Evolutionary conservation across 2,888 invertebrate genomes (phyloP), one percentile per base, ranked within the genome.

Genomic region (Thalpophila matura): DNA sequence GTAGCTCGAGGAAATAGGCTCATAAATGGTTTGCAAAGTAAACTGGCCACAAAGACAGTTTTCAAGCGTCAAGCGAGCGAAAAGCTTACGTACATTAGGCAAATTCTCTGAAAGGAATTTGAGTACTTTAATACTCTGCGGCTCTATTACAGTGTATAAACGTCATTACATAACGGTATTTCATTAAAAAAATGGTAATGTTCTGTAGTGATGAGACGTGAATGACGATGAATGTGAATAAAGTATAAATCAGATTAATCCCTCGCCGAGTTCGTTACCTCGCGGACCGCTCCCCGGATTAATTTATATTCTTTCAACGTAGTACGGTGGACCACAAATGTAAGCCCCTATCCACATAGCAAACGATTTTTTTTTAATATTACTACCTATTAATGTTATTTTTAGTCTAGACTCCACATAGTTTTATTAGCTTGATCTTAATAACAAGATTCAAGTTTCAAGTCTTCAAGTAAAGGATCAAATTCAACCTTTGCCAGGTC

Each of bases 281-380:
- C 38, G 16, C 56, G 42, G 29, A 45, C 53, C 57, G 59, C 49
- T 49, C 50, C 45, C 53, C 40, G 14, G 27, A 29, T 31, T 6
- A 59, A 69, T 74, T 67, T 69, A 54, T 79, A 81, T 79, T 79
- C 79, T 18, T 47, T 26, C 38, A 46, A 18, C 64, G 69, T 59
- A 58, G 38, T 59, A 33, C 18, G 64, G 43, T 42, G 43, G 53
- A 42, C 65, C 73, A 47, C 79, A 73, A 73, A 77, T 60, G 56
- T 51, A 60, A 69, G 47, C 31, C 38, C 42, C 42, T 57, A 43
- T 46, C 53, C 45, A 62, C 53, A 43, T 18, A 31, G 18, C 53
- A 22, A 42, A 29, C 16, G 33, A 64, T 60, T 42, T 57, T 40
- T 47, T 18, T 43, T 37, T 40, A 49, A 53, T 56, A 55, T 42